Base-by-base conservation (phyloP, 1,140 invertebrate genomes). In the Psix sp. region DNA sequence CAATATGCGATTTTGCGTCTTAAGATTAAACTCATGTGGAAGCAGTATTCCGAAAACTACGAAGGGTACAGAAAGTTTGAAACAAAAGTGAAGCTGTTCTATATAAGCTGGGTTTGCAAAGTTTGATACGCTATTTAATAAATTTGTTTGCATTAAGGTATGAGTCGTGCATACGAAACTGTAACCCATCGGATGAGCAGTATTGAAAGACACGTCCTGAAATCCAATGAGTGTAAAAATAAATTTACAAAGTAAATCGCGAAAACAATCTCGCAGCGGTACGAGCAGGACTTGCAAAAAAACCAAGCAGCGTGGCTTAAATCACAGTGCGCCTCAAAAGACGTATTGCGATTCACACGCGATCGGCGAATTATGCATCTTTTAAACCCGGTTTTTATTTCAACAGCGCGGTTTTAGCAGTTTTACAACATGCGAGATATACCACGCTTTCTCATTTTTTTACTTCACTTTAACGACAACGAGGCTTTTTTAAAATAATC, bases 101-200 rank as follows among this genome's bases (percentile, higher is more conserved):
- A 33, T 65, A 62, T 59, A 65, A 52, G 42, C 16, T 38, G 48
- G 42, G 33, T 54, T 18, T 1, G 13, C 49, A 48, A 65, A 65
- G 46, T 73, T 73, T 73, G 60, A 73, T 65, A 54, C 52, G 46
- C 38, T 52, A 35, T n/a, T 62, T 74, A 66, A 74, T 74, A 60
- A 73, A 73, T 66, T 60, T 54, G 48, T 60, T 70, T 60, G 54
- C 18, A 10, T 11, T 0, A 29, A n/a, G 2, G 26, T n/a, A 29
- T 7, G 18, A n/a, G 11, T 15, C 14, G 11, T 21, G 65, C 57
- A 31, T 39, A 35, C 51, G 31, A 62, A 62, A 62, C 35, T 62
- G 54, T 54, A 59, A 66, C 51, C 54, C 2, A 46, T 14, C 20
- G 26, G 43, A n/a, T 33, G 29, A 21, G 21, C 15, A 21, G 1